Evolutionary conservation across 2,888 invertebrate species (phyloP).

Genomic region (Liposcelis brunnea): DNA sequence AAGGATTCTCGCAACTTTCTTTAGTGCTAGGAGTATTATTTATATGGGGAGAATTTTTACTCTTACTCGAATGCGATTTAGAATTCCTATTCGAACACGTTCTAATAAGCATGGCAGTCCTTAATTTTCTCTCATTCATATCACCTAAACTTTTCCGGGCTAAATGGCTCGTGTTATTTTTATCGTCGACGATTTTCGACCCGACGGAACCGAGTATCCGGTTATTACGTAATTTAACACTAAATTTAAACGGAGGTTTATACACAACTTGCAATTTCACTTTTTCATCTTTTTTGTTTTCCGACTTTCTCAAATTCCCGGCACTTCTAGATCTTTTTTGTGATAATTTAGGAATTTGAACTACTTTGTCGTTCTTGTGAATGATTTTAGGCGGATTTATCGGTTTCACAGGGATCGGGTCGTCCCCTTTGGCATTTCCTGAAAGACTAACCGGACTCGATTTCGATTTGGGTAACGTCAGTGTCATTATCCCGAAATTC

Average conservation of each 20-base stretch:
- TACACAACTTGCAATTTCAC: conserved; percentile 70
- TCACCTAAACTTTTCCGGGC: too few relatives aligned
- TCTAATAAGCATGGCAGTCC: conserved; percentile 32
- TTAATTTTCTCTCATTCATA: conserved; percentile 2
- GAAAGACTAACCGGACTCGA: conserved; percentile 58
- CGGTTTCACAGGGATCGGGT: conserved; percentile 21
- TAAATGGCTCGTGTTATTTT: background rate
- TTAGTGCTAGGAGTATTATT: too few relatives aligned
- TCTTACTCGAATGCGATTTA: background rate
- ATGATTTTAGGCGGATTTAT: background rate
- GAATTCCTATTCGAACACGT: conserved; percentile 16
- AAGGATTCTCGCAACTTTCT: too few relatives aligned
- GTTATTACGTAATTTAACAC: conserved; percentile 40
- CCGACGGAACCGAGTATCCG: conserved; percentile 44
- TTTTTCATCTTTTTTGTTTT: conserved; percentile 26
- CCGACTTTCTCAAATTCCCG: conserved; percentile 38
- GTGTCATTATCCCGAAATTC: conserved; percentile 21
- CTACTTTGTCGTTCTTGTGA: conserved; percentile 1
- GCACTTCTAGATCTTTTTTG: conserved; percentile 41
- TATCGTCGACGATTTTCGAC: conserved; percentile 39
- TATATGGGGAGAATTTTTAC: too few relatives aligned
- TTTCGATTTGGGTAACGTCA: conserved; percentile 59
- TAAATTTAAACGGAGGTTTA: conserved; percentile 75
- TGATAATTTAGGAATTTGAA: conserved; percentile 10
- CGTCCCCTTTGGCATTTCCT: conserved; percentile 26